Base-by-base conservation (phyloP, 37 sponge, comb jelly and placozoan genomes). In the Axinella damicornis region DNA sequence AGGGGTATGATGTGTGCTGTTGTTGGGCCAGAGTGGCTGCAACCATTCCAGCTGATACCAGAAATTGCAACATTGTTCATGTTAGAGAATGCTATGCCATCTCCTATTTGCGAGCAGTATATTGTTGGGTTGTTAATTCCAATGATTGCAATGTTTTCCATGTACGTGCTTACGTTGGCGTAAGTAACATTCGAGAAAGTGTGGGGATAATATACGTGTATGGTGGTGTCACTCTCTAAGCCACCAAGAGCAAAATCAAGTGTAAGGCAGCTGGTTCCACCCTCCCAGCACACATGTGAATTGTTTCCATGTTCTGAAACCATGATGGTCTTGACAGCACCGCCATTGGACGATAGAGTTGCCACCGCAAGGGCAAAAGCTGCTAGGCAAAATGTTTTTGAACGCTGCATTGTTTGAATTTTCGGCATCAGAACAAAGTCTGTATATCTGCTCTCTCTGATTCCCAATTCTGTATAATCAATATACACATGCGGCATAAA, bases 201-300 rank as follows among this genome's bases (percentile, higher is more conserved):
- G 27, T 61, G 62, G 2, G 62, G 11, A 11, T 61, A 61, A 14
- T 61, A 5, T 2, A 61, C 62, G 4, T 25, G n/a, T 27, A 61
- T 61, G 62, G 62, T 61, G n/a, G 62, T 61, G 27, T 61, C 27
- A 61, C 12, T 61, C 27, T 61, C 25, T 27, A 61, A 14, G 27
- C 62, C 62, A 61, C 25, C n/a, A 14, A 61, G n/a, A 25, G 62
- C 62, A 61, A 61, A 61, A 14, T 61, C 62, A 25, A 61, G 62
- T 27, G 62, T 61, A 14, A 5, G 11, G 62, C 62, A 61, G 27
- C 25, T 27, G 27, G n/a, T 72, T 2, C 5, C 40, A 72, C 9
- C 9, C 46, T 46, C 46, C 46, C 46, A 46, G 46, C 46, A 46
- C 46, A 12, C 46, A 46, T 46, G 46, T 46, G 46, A 46, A 9